Percentiles rank a stretch among this genome's conserved stretches.
These are phyloP conservation scores for Dascyllus trimaculatus DNA, from an alignment of 2,113 vertebrate species.

Conservation along the genomic window DNA sequence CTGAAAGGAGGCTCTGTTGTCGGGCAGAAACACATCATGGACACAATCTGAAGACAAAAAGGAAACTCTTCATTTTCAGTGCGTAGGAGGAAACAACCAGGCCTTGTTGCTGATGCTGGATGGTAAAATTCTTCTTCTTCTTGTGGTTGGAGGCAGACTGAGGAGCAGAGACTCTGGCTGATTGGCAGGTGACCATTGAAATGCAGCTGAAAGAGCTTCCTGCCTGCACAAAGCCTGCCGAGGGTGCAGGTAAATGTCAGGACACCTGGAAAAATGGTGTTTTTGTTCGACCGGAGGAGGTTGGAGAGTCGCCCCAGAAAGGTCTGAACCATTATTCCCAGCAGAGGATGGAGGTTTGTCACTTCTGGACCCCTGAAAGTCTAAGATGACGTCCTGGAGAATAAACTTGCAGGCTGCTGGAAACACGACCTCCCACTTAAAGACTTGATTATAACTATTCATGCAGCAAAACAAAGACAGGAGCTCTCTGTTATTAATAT, in stretches of 20 bases:
- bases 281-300: conserved; percentile 48
- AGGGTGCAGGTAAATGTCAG: conserved; percentile 71
- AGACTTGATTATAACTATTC: conserved; percentile 12
- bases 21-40: conserved; percentile 29
- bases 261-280: conserved; percentile 33
- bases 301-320: conserved; percentile 33
- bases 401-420: too few relatives aligned
- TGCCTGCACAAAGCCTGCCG: conserved; percentile 43
- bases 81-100: conserved; percentile 57
- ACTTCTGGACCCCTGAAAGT: not conserved
- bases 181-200: conserved; percentile 65
- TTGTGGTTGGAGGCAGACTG: conserved; percentile 3
- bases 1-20: conserved; percentile 54
- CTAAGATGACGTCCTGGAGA: too few relatives aligned
- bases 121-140: not conserved
- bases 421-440: conserved; percentile 1
- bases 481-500: too few relatives aligned
- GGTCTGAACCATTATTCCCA: conserved; percentile 44
- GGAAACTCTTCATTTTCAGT: conserved; percentile 23
- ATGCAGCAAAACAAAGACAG: too few relatives aligned
- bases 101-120: not conserved
- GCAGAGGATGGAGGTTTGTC: conserved; percentile 17
- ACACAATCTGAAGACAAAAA: conserved; percentile 12
- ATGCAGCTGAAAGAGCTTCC: conserved; percentile 59
- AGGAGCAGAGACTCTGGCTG: conserved; percentile 3